phyloP scores from a whole-genome alignment of 2,797 vertebrate genomes.

The Lycodopsis pacificus region DNA sequence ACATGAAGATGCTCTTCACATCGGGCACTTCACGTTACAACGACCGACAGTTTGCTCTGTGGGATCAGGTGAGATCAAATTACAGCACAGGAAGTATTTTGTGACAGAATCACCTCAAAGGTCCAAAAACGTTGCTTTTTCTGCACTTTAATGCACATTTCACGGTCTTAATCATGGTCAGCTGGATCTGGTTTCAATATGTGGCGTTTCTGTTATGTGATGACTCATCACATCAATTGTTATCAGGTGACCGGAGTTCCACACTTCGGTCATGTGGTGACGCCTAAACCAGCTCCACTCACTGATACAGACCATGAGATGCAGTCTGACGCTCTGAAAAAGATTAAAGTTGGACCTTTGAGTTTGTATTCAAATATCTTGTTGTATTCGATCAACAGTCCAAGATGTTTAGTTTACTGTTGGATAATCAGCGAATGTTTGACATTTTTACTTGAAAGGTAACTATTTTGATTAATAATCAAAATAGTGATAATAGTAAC shows the following conservation, averaged over 20 bases:
- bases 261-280: not conserved
- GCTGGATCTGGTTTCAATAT: not conserved
- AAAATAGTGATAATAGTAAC: not conserved
- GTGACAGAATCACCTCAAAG: not conserved
- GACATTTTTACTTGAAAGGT: not conserved
- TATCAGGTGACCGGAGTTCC: not conserved
- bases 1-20: conserved; percentile 89
- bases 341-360: not conserved
- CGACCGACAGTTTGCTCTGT: conserved; percentile 86
- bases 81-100: not conserved
- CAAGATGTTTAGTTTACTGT: not conserved
- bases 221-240: not conserved
- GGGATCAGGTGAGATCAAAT: conserved; percentile 75
- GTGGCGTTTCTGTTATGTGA: not conserved
- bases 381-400: not conserved
- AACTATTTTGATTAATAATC: not conserved
- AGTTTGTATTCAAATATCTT: not conserved
- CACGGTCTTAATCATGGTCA: not conserved
- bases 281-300: conserved; percentile 10
- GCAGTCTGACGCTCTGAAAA: not conserved
- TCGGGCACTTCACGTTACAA: conserved; percentile 92
- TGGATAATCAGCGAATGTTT: not conserved
- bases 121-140: not conserved
- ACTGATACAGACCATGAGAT: not conserved
- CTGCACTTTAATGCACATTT: not conserved